phyloP scores from a whole-genome alignment of 1,140 invertebrate species.

The Bombus sylvicola region DNA sequence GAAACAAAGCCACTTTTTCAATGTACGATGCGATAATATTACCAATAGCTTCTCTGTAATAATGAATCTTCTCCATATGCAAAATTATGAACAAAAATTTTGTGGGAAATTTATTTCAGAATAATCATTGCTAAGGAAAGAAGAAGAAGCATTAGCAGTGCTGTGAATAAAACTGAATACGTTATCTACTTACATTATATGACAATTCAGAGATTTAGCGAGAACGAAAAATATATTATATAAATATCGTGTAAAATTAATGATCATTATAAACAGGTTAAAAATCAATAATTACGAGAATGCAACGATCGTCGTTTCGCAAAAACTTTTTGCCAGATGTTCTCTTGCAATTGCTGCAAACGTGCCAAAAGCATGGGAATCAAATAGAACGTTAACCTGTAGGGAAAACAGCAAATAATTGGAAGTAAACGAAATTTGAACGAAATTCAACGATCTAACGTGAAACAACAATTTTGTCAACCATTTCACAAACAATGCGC shows the following conservation, averaged over 20 bases:
- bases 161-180: background rate
- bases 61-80: background rate
- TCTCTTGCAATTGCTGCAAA: background rate
- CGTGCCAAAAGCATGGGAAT: background rate
- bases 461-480: background rate
- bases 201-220: no score
- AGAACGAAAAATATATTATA: no score
- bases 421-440: background rate
- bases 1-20: background rate
- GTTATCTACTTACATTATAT: no score
- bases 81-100: background rate
- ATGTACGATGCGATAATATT: background rate
- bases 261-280: background rate
- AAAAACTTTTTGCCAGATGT: background rate
- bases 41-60: background rate
- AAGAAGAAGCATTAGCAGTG: background rate
- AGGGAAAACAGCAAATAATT: background rate
- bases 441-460: background rate
- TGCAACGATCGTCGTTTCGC: background rate
- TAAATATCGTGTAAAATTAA: background rate
- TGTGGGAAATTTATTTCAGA: background rate
- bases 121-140: background rate
- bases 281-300: slow-evolving; percentile 16
- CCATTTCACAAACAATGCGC: background rate
- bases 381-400: background rate